Evolutionary conservation across 2,797 vertebrate species (phyloP), one percentile per base, ranked within the genome.

Genomic region (Caiman crocodilus): DNA sequence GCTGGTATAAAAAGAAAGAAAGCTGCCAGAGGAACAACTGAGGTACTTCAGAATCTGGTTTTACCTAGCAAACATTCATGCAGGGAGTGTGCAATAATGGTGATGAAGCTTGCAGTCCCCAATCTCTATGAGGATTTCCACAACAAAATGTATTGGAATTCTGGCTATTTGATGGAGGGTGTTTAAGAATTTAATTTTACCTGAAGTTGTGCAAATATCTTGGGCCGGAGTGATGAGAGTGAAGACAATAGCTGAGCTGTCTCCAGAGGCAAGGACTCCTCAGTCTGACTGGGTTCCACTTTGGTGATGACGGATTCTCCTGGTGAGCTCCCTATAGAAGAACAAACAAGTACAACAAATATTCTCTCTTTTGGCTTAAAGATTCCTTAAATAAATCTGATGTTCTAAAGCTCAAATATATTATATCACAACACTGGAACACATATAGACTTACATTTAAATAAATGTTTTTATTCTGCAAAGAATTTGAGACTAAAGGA

Each of bases 151-250:
- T 30, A 23, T 0, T 83, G 10, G 76, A 1, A 0, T 60, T 69
- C 55, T 80, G 20, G 30, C 64, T 88, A 83, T 58, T 14, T 28
- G 32, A 35, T 15, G 18, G 69, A 64, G 14, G 23, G 71, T 76
- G 55, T 60, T 61, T 58, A 9, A 86, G 1, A 18, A 87, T 32
- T 20, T 89, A 61, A 78, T 60, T 77, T n/a, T 94, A 98, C 98
- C 97, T 98, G 98, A 64, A 98, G 87, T 67, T 99, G 98, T 89
- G 98, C 98, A 97, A 98, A 98, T 95, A 98, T 97, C 97, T 98
- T 98, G 90, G 98, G 98, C 89, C 98, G 98, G 90, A 98, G 94
- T 28, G 98, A 98, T 63, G 98, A 98, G 64, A 98, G 94, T 5
- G 98, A 98, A 92, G 98, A 98, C 76, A 98, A 96, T 42, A 98